Evolutionary conservation across 2,888 invertebrate genomes (phyloP), one percentile per base, ranked within the genome.

Genomic region (Leptothorax acervorum): DNA sequence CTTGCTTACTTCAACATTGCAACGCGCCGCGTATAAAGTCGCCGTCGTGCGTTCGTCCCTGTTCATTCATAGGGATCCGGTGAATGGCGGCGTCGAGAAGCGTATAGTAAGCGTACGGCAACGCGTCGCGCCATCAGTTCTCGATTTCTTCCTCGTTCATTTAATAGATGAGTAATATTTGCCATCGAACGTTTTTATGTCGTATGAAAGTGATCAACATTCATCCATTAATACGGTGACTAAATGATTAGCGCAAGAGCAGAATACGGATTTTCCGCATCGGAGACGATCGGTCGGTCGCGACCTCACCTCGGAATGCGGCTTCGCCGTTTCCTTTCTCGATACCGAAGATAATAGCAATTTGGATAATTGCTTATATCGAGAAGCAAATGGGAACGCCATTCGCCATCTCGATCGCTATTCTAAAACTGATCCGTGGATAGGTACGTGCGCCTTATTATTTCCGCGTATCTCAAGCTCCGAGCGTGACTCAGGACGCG

Each of bases 61-160:
- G 91, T 94, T 94, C 94, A 94, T 94, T 94, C 94, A 94, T 93
- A 92, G 92, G 90, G 91, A 90, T 88, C 90, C 90, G 85, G 92
- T 94, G 94, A 94, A 94, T 94, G 94, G 93, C 91, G 51, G 91
- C 89, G 88, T 91, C 87, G 90, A 90, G 88, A 3, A 42, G 42
- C 35, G 53, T 91, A 88, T 88, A 89, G 89, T 86, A 86, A 88
- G 83, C 86, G 85, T 86, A 84, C 71, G 70, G 57, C 48, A 31
- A 39, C 28, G 62, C 70, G 18, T 23, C 81, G 45, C 71, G 51
- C 28, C 83, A 35, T 55, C 55, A 31, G 63, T 57, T 79, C n/a
- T 23, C 48, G 28, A 48, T 62, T 42, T 63, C 28, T 42, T 53
- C 39, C 51, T 78, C 70, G 51, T 60, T 48, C 45, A 9, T 63